phyloP scores from a whole-genome alignment of 1,140 invertebrate species.

The Helicoverpa zea region DNA sequence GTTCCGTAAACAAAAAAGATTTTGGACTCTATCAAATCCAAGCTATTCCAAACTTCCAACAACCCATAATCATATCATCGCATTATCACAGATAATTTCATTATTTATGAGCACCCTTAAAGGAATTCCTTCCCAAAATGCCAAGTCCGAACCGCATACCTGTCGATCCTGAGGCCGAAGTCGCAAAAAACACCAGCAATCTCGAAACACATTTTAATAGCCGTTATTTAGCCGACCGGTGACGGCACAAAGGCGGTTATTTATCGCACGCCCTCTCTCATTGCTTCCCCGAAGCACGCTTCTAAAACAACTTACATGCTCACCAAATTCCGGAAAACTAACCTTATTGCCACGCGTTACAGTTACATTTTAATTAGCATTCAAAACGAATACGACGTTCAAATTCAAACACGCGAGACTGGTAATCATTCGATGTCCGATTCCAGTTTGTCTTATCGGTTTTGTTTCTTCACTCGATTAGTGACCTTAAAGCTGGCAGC shows the following conservation, averaged over 20 bases:
- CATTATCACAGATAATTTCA: constrained; percentile 38
- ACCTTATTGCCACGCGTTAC: constrained; percentile 64
- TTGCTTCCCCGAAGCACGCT: constrained; percentile 73
- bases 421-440: constrained; percentile 85
- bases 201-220: constrained; percentile 84
- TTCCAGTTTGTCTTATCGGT: constrained; percentile 80
- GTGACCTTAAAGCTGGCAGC: constrained; percentile 52
- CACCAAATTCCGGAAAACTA: constrained; percentile 54
- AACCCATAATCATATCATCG: constrained; percentile 10
- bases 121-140: constrained; percentile 17
- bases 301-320: constrained; percentile 75
- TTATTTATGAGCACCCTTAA: constrained; percentile 39
- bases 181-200: constrained; percentile 77
- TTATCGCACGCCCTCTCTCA: constrained; percentile 86
- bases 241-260: constrained; percentile 85
- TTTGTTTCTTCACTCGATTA: constrained; percentile 49
- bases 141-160: constrained; percentile 65
- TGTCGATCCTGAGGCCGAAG: constrained; percentile 57
- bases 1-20: background rate
- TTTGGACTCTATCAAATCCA: background rate
- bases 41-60: constrained; percentile 15
- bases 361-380: constrained; percentile 64
- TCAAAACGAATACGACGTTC: constrained; percentile 69
- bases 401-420: constrained; percentile 72
- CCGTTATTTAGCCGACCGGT: constrained; percentile 67